Percentiles rank a stretch among this genome's conserved stretches.
phyloP scores from a whole-genome alignment of 2,797 vertebrate genomes.

The Vipera ursinii region DNA sequence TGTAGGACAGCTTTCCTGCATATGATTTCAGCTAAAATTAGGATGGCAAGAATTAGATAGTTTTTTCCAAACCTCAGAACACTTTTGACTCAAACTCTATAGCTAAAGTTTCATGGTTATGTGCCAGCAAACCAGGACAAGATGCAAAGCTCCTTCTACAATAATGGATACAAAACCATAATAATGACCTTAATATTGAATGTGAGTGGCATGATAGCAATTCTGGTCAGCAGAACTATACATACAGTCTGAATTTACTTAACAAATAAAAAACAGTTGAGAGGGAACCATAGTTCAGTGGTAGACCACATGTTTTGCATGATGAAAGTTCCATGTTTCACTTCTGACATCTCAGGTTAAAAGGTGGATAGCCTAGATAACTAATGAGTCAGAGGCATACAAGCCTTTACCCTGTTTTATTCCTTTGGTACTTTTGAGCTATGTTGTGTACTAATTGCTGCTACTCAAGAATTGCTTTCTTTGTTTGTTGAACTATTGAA shows the following conservation, averaged over 20 bases:
- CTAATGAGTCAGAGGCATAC: neutral
- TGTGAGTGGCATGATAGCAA: neutral
- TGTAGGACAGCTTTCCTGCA: constrained; percentile 9
- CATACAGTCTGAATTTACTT: neutral
- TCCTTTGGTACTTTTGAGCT: neutral
- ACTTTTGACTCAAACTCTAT: neutral
- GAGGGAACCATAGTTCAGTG: neutral
- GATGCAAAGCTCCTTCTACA: neutral
- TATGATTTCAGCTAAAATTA: constrained; percentile 15
- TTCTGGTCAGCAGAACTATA: neutral
- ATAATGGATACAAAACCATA: neutral
- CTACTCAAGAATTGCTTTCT: too few relatives aligned
- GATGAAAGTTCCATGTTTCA: neutral
- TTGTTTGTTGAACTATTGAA: neutral
- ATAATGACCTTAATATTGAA: neutral
- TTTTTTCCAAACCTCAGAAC: constrained; percentile 22
- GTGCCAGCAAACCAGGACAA: neutral
- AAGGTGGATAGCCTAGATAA: neutral
- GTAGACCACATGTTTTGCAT: neutral
- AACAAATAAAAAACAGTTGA: neutral
- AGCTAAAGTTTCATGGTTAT: neutral
- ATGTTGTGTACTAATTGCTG: too few relatives aligned
- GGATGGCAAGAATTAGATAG: neutral
- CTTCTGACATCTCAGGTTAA: neutral
- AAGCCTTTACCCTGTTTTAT: neutral